Evolutionary conservation across 1,140 invertebrate species (phyloP).

Genomic region (Achatina immaculata): DNA sequence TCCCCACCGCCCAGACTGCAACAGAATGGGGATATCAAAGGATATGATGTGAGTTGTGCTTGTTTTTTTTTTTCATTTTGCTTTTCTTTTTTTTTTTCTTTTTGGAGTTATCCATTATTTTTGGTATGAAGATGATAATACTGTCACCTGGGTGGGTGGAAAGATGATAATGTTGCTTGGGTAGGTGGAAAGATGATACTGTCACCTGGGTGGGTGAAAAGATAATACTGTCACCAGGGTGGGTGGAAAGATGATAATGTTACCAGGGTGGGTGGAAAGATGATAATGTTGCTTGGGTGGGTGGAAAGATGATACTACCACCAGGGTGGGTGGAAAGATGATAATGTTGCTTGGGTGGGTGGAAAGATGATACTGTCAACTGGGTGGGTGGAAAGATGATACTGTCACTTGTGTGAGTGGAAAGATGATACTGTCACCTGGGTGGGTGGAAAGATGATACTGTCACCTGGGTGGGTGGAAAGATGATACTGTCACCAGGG

Average conservation of each 20-base stretch:
- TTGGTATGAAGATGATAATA: no score
- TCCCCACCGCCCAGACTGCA: conserved; percentile 82
- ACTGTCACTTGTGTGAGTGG: neutral
- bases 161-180: no score
- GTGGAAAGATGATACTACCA: neutral
- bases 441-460: no score
- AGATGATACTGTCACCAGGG: no score
- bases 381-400: neutral
- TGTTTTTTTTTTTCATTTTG: neutral
- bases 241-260: neutral
- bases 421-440: no score
- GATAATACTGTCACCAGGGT: neutral
- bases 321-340: neutral
- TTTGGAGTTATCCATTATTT: neutral
- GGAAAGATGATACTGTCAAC: neutral
- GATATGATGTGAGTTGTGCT: conserved; percentile 80
- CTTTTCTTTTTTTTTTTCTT: no score
- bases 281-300: neutral
- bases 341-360: neutral
- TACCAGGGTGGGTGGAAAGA: neutral
- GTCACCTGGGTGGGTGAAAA: neutral
- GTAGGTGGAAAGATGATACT: neutral
- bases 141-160: no score
- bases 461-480: no score
- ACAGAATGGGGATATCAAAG: conserved; percentile 85